Conservation (phyloP, 2,888 invertebrate species). For the Arrhopalites spinosus region DNA sequence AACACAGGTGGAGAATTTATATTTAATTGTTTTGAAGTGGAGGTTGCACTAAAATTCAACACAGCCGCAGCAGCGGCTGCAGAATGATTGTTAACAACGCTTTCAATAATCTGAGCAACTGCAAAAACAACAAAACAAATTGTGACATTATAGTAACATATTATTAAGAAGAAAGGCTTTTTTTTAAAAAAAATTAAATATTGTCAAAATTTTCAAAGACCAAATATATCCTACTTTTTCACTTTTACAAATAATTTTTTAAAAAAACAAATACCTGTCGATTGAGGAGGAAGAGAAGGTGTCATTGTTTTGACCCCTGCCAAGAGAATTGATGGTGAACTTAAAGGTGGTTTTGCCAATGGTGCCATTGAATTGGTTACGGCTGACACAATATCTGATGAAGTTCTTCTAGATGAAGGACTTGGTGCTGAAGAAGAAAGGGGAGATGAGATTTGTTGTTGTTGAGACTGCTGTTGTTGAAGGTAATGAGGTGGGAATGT, state of each 20-base stretch:
- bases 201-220: too few relatives aligned
- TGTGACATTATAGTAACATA: too few relatives aligned
- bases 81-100: conserved; percentile 55
- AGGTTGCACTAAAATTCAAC: conserved; percentile 34
- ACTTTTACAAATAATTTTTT: too few relatives aligned
- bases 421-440: not conserved
- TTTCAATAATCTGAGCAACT: conserved; percentile 56
- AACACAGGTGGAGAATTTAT: not conserved
- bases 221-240: too few relatives aligned
- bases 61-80: conserved; percentile 14
- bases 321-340: conserved; percentile 53
- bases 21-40: conserved; percentile 8
- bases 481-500: conserved; percentile 30
- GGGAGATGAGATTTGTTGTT: conserved; percentile 26
- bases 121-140: too few relatives aligned
- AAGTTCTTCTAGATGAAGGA: not conserved
- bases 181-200: too few relatives aligned
- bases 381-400: conserved; percentile 23
- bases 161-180: too few relatives aligned
- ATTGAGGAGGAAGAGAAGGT: conserved; percentile 50
- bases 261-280: conserved; percentile 27
- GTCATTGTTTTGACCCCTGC: conserved; percentile 47
- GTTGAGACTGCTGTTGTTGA: conserved; percentile 27
- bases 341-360: conserved; percentile 54
- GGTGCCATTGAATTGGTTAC: conserved; percentile 47